Evolutionary conservation across 92 coral and sea anemone species (phyloP).

Genomic region (Diadumene lineata): DNA sequence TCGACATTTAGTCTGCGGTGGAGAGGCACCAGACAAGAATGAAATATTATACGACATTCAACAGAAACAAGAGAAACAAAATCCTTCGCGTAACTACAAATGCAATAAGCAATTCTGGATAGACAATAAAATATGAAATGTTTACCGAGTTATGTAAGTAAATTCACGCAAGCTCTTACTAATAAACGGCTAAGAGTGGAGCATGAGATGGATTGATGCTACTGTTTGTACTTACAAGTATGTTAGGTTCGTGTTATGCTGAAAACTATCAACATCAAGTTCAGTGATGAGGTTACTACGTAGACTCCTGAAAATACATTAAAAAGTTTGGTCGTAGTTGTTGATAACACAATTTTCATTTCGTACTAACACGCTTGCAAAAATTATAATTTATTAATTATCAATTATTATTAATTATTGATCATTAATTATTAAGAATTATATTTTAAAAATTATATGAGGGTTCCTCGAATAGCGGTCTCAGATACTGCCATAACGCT

Average conservation of each 20-base stretch:
- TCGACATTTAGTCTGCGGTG: no score
- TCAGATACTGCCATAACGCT: neutral
- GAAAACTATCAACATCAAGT: slow-evolving; percentile 20
- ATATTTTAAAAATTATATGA: neutral
- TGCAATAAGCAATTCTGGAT: no score
- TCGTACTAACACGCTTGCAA: neutral
- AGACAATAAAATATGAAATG: no score
- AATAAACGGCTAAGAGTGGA: no score
- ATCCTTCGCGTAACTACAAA: no score
- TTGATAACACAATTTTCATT: neutral
- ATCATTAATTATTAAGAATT: neutral
- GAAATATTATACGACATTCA: no score
- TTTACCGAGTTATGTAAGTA: no score
- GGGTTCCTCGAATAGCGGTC: neutral
- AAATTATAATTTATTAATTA: no score
- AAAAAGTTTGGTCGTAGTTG: neutral
- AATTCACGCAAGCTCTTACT: no score
- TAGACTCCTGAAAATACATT: slow-evolving; percentile 28
- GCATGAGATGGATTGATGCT: no score
- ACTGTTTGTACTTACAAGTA: slow-evolving; percentile 31
- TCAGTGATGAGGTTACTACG: slow-evolving; percentile 27
- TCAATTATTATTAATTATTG: neutral
- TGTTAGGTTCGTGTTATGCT: slow-evolving; percentile 37
- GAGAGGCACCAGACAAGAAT: no score
- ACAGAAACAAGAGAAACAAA: no score